Conservation (phyloP, 2,888 invertebrate species). For the Hyles lineata region DNA sequence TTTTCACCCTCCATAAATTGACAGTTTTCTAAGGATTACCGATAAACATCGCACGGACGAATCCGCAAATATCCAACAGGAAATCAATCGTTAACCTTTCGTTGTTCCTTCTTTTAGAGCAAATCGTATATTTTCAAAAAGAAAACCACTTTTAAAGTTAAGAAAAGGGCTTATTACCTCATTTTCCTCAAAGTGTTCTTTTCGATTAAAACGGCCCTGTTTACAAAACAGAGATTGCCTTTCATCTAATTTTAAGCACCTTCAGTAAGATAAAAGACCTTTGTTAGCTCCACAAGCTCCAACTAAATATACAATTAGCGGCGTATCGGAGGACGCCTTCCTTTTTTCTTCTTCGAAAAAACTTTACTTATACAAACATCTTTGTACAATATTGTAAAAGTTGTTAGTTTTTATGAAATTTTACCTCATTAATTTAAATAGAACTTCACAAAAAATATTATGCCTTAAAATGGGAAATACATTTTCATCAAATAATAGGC, state of each 20-base stretch:
- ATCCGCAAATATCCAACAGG: not conserved
- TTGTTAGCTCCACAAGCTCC: constrained; percentile 12
- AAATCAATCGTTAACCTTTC: not conserved
- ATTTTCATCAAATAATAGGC: no score
- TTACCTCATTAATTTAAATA: not conserved
- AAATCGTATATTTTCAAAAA: not conserved
- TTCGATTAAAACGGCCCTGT: constrained; percentile 25
- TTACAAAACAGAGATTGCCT: constrained; percentile 40
- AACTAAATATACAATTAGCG: constrained; percentile 11
- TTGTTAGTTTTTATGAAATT: not conserved
- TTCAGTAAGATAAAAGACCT: constrained; percentile 33
- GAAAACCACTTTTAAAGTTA: not conserved
- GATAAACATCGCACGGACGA: not conserved
- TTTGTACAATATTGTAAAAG: not conserved
- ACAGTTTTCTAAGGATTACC: not conserved
- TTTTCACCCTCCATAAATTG: no score
- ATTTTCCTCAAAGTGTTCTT: constrained; percentile 9
- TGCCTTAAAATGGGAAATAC: no score
- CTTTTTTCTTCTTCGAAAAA: not conserved
- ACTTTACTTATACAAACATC: not conserved
- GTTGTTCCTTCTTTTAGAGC: not conserved
- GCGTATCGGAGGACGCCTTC: not conserved
- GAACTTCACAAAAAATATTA: not conserved
- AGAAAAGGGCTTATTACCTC: not conserved
- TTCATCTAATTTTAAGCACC: constrained; percentile 40